Percentiles rank a stretch among this genome's conserved stretches.
phyloP scores from a whole-genome alignment of 2,113 vertebrate species.

The Rissa tridactyla region DNA sequence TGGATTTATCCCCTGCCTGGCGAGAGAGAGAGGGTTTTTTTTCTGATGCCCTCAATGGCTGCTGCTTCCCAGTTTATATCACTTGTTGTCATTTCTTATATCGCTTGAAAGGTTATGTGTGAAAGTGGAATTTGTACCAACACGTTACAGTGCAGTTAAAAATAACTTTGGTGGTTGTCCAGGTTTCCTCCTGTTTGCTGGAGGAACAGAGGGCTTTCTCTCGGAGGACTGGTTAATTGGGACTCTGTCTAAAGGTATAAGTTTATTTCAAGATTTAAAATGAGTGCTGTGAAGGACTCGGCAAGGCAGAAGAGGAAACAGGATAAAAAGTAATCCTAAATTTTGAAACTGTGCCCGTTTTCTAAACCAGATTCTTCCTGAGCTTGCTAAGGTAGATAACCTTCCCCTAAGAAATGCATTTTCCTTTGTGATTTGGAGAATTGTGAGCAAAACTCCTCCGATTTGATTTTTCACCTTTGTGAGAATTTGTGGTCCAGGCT shows the following conservation, averaged over 20 bases:
- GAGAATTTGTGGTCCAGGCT: neutral
- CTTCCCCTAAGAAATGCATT: neutral
- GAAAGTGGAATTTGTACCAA: constrained; percentile 26
- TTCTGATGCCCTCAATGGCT: neutral
- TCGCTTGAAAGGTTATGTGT: neutral
- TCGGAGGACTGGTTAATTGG: neutral
- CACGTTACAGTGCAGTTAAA: neutral
- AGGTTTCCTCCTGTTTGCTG: neutral
- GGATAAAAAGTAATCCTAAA: neutral
- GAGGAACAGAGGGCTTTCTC: constrained; percentile 7
- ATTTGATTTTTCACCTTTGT: neutral
- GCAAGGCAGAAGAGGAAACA: neutral
- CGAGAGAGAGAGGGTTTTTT: neutral
- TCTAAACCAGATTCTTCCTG: neutral
- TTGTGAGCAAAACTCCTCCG: neutral
- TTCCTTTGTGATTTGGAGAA: neutral
- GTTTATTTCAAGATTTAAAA: neutral
- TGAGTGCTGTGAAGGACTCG: neutral
- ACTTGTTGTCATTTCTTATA: constrained; percentile 28
- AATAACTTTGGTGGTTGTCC: constrained; percentile 21
- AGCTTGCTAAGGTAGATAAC: neutral
- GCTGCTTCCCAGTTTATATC: constrained; percentile 1
- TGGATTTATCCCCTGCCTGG: constrained; percentile 24
- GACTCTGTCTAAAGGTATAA: neutral
- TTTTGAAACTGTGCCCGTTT: neutral